A percentile compares a stretch with the other conserved stretches of the same genome.
Conservation (phyloP, 2,888 invertebrate species). For the Meganola albula region DNA sequence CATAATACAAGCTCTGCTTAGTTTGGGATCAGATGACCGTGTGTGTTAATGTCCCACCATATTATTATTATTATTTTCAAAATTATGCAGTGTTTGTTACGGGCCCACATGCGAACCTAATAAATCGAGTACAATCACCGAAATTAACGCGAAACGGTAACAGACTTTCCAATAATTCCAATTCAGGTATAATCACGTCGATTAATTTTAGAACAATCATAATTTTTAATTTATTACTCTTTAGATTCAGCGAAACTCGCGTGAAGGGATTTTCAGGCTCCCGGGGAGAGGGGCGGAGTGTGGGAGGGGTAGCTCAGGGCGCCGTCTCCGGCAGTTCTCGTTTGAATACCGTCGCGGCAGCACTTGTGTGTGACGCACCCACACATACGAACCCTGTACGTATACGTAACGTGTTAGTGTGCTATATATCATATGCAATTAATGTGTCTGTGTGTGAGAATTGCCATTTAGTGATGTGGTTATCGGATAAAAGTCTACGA, state of each 20-base stretch:
- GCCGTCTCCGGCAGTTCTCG: slow-evolving; percentile 57
- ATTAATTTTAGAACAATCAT: slow-evolving; percentile 33
- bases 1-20: too few relatives aligned
- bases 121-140: too few relatives aligned
- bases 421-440: slow-evolving; percentile 28
- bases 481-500: neutral
- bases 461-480: slow-evolving; percentile 35
- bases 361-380: slow-evolving; percentile 22
- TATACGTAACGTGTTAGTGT: slow-evolving; percentile 38
- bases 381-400: slow-evolving; percentile 25
- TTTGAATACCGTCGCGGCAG: slow-evolving; percentile 31
- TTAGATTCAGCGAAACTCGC: slow-evolving; percentile 33
- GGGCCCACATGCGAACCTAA: too few relatives aligned
- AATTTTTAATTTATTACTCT: slow-evolving; percentile 36
- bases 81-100: too few relatives aligned
- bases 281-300: slow-evolving; percentile 19
- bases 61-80: too few relatives aligned
- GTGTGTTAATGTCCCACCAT: too few relatives aligned
- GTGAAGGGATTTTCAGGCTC: slow-evolving; percentile 46
- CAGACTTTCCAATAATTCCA: slow-evolving; percentile 17
- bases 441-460: slow-evolving; percentile 38
- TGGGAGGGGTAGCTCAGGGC: slow-evolving; percentile 31
- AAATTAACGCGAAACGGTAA: too few relatives aligned
- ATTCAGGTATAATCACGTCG: too few relatives aligned
- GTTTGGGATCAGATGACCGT: too few relatives aligned